A percentile compares a stretch with the other conserved stretches of the same genome.
Evolutionary conservation across 2,888 invertebrate species (phyloP).

Genomic region (Tenthredo mesomela): DNA sequence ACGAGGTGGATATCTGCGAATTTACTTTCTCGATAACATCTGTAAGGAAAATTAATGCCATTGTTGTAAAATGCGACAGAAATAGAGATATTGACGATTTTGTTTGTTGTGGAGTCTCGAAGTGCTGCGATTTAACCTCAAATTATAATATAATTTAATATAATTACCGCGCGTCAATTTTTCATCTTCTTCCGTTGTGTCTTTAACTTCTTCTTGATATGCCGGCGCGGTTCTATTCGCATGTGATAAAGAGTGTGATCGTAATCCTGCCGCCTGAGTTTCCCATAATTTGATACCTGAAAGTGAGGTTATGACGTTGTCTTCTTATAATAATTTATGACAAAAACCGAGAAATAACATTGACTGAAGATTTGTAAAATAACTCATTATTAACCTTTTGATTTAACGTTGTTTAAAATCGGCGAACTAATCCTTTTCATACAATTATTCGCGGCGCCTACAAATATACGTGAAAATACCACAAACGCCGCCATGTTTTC

Average conservation of each 20-base stretch:
- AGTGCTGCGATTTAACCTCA: not conserved
- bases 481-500: conserved; percentile 67
- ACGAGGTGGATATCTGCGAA: conserved; percentile 80
- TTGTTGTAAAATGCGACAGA: not conserved
- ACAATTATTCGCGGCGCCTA: conserved; percentile 62
- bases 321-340: conserved; percentile 54
- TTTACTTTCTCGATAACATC: conserved; percentile 85
- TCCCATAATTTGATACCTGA: conserved; percentile 31
- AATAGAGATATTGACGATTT: not conserved
- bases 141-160: conserved; percentile 3
- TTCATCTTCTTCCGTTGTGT: conserved; percentile 66
- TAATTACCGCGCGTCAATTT: conserved; percentile 64
- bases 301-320: conserved; percentile 43
- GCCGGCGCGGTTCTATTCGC: conserved; percentile 52
- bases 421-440: conserved; percentile 59
- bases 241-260: conserved; percentile 67
- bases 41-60: conserved; percentile 57
- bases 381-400: conserved; percentile 59
- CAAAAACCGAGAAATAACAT: not conserved
- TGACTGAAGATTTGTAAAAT: not conserved
- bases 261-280: conserved; percentile 56
- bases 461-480: conserved; percentile 64
- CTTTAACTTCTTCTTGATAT: conserved; percentile 63
- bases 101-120: not conserved
- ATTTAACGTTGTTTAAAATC: conserved; percentile 16